A percentile compares a stretch with the other conserved stretches of the same genome.
Evolutionary conservation across 2,888 invertebrate genomes (phyloP).

Genomic region (Drosophila infuscata): DNA sequence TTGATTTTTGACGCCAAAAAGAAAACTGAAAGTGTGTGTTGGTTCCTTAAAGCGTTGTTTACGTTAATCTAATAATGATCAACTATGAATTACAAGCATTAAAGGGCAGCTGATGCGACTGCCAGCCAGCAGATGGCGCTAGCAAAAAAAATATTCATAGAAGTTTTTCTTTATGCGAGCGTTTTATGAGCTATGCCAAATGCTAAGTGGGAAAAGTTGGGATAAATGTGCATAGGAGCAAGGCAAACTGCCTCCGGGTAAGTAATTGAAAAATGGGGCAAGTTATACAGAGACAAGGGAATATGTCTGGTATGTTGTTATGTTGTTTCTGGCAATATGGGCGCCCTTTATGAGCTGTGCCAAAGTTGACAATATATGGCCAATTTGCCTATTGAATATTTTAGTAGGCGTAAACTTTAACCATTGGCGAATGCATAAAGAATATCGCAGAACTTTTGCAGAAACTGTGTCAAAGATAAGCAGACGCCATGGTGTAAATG

Average conservation of each 20-base stretch:
- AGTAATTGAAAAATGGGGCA: background rate
- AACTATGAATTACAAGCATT: slow-evolving; percentile 29
- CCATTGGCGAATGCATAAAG: slow-evolving; percentile 22
- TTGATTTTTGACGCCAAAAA: slow-evolving; percentile 46
- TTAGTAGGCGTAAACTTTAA: slow-evolving; percentile 27
- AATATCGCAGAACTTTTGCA: slow-evolving; percentile 17
- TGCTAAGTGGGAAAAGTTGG: slow-evolving; percentile 7
- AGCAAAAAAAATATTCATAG: background rate
- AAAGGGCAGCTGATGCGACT: slow-evolving; percentile 10
- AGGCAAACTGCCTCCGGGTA: background rate
- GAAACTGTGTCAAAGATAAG: slow-evolving; percentile 71
- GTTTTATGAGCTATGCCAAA: slow-evolving; percentile 24
- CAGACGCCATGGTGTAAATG: slow-evolving; percentile 38
- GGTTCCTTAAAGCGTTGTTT: slow-evolving; percentile 36
- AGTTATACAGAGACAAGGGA: background rate
- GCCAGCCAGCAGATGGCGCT: slow-evolving; percentile 45
- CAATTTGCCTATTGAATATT: background rate
- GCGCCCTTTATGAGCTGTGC: slow-evolving; percentile 23
- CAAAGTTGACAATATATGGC: slow-evolving; percentile 1
- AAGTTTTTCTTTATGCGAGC: slow-evolving; percentile 4
- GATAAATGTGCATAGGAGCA: background rate
- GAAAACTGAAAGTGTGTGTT: slow-evolving; percentile 17
- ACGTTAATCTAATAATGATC: slow-evolving; percentile 35
- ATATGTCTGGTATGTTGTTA: background rate
- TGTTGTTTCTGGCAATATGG: background rate